Percentiles rank a stretch among this genome's conserved stretches.
Conservation (phyloP, 1,140 invertebrate genomes). For the Drosophila hydei region DNA sequence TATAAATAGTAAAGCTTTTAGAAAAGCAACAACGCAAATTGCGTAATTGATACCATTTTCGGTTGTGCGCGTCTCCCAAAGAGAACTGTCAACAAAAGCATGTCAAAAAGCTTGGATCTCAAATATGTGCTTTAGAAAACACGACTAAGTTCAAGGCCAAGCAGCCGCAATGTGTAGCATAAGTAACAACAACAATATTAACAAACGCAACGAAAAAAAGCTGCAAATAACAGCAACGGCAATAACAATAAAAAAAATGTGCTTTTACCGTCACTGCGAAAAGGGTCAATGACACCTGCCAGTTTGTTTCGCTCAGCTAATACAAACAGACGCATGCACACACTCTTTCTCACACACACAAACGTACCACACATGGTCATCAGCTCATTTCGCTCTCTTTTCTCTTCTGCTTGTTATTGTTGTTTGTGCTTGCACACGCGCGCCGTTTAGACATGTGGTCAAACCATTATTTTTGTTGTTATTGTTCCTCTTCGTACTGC, state of each 20-base stretch:
- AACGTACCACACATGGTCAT: conserved; percentile 57
- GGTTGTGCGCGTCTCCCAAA: conserved; percentile 40
- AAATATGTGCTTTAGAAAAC: conserved; percentile 65
- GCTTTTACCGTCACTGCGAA: conserved; percentile 65
- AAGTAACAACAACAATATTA: conserved; percentile 46
- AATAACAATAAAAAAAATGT: conserved; percentile 50
- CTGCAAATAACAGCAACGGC: conserved; percentile 48
- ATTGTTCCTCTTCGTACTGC: conserved; percentile 48
- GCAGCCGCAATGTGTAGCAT: conserved; percentile 48
- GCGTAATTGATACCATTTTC: conserved; percentile 71
- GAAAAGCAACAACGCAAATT: conserved; percentile 42
- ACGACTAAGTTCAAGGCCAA: conserved; percentile 80
- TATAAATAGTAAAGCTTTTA: conserved; percentile 37
- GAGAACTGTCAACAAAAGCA: conserved; percentile 36
- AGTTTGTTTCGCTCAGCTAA: conserved; percentile 68
- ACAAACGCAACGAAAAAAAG: conserved; percentile 55
- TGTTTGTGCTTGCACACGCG: conserved; percentile 49
- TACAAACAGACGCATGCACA: conserved; percentile 26
- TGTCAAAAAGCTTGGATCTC: conserved; percentile 44
- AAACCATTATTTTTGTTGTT: conserved; percentile 47
- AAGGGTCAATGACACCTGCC: conserved; percentile 81
- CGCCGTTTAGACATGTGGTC: conserved; percentile 67
- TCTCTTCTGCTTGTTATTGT: conserved; percentile 23
- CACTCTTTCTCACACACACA: conserved; percentile 22
- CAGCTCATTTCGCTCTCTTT: conserved; percentile 64